phyloP scores from a whole-genome alignment of 2,113 vertebrate species.

The Pristiophorus japonicus region DNA sequence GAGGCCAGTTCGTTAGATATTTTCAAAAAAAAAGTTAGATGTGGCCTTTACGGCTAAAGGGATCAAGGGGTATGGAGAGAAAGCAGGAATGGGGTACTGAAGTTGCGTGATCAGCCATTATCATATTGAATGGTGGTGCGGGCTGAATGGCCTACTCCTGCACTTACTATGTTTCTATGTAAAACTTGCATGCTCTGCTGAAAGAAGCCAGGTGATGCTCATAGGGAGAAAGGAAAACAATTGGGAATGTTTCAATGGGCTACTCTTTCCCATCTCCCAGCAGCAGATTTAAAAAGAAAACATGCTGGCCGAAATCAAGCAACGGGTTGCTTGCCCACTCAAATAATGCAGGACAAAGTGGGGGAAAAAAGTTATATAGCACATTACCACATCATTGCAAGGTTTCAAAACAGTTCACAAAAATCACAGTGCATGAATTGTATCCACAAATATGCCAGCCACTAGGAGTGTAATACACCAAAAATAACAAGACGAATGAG shows the following conservation, averaged over 20 bases:
- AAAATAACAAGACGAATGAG: background rate
- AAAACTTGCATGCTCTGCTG: no score
- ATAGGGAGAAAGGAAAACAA: background rate
- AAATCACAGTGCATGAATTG: background rate
- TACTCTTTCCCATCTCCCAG: background rate
- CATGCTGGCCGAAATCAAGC: background rate
- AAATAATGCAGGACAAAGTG: background rate
- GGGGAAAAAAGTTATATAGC: no score
- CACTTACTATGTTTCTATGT: no score
- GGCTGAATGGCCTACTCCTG: no score
- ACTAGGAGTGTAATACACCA: background rate
- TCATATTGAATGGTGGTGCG: no score
- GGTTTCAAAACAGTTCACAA: background rate
- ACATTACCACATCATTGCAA: background rate
- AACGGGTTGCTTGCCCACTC: background rate
- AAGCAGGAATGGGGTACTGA: no score
- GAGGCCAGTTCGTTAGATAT: no score
- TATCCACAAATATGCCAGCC: background rate
- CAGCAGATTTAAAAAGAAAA: background rate
- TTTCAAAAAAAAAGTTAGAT: no score
- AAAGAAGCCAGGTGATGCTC: no score
- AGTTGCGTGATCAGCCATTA: no score
- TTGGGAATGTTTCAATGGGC: background rate
- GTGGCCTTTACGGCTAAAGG: no score
- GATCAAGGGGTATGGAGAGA: no score